Evolutionary conservation across 1,140 invertebrate genomes (phyloP), one percentile per base, ranked within the genome.

Genomic region (Tigriopus japonicus): DNA sequence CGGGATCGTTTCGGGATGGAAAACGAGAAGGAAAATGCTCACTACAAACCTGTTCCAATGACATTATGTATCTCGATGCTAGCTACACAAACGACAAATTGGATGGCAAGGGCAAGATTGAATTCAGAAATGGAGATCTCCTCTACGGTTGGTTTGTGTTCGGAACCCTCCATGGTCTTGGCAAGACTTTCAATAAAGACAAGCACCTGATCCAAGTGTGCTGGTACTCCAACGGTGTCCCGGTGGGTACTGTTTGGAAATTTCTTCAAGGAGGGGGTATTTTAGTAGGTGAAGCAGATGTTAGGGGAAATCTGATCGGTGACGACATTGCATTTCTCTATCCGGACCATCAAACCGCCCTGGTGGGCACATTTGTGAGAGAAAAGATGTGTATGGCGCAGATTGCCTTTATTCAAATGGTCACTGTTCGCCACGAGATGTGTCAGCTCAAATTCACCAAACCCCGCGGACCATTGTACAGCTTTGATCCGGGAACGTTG

Each of bases 321-420:
- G 58, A 60, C 17, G 43, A 51, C 23, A 17, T 60, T 13, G 41
- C 41, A 5, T 60, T 21, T 19, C 21, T 60, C 6, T 60, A 60
- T 17, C 58, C 58, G 1, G 58, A 60, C 28, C 41, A 52, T n/a
- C 15, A 52, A 15, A 51, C 41, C 51, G 49, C 42, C 45, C 15
- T 60, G 9, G 3, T 42, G n/a, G 58, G 58, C 17, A 52, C 58
- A 5, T 60, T 60, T 42, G 41, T 41, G 12, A 40, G 42, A 6
- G 55, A 42, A 15, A 14, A 58, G 17, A 40, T 58, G 55, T 41
- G 17, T 7, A 14, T 58, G 42, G 55, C 28, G 35, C 55, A 58
- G 14, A 17, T 41, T n/a, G 35, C 28, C 7, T 58, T 41, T 19
- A 40, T 58, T 9, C 19, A 54, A 54, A 23, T 54, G n/a, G 52